phyloP scores from a whole-genome alignment of 2,888 invertebrate genomes.

The Pinctada fucata region DNA sequence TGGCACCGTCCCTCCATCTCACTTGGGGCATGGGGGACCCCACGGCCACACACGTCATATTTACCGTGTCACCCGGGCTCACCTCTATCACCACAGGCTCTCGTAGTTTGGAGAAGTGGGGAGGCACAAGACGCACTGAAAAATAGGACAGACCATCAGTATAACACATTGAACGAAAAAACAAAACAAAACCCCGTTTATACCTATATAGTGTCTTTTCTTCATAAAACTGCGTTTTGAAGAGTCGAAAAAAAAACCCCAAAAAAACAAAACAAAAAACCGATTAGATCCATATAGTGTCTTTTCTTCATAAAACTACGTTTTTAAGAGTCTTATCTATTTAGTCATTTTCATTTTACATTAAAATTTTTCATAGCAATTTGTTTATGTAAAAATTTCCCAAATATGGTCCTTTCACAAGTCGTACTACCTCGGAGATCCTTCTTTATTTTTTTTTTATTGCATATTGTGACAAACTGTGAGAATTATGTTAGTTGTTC shows the following conservation, averaged over 20 bases:
- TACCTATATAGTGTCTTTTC: neutral
- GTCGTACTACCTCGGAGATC: too few species aligned
- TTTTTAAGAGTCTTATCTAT: neutral
- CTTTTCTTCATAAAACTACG: neutral
- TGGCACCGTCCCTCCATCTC: conserved; percentile 80
- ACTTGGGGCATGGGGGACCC: conserved; percentile 99
- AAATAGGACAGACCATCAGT: conserved; percentile 45
- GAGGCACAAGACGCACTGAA: conserved; percentile 94
- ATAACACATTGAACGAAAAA: neutral
- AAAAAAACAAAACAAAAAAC: neutral
- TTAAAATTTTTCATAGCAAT: too few species aligned
- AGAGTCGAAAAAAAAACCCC: neutral
- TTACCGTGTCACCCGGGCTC: conserved; percentile 92
- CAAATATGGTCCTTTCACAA: too few species aligned
- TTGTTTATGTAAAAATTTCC: too few species aligned
- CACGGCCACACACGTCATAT: conserved; percentile 96
- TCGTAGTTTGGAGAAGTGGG: conserved; percentile 89
- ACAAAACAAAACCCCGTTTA: neutral
- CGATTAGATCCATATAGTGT: neutral
- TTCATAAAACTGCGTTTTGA: neutral
- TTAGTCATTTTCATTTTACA: too few species aligned
- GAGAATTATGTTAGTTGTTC: too few species aligned
- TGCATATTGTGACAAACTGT: too few species aligned
- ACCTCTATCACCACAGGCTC: conserved; percentile 85
- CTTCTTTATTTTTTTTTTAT: too few species aligned